A percentile compares a stretch with the other conserved stretches of the same genome.
Conservation (phyloP, 2,113 vertebrate genomes). For the Prunella fulvescens region DNA sequence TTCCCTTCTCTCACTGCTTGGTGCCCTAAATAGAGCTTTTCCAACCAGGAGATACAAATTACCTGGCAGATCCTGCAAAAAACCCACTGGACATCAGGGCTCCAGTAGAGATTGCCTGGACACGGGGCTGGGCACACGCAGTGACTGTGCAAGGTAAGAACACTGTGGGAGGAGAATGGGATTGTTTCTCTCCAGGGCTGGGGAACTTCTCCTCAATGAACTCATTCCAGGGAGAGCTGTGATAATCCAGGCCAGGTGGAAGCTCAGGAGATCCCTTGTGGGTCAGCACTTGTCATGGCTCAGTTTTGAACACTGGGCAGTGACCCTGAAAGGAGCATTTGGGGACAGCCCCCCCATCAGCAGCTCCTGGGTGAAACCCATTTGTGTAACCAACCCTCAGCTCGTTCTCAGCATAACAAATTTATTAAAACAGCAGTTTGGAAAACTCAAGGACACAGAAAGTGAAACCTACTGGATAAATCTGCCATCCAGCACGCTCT, state of each 20-base stretch:
- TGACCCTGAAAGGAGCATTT: neutral
- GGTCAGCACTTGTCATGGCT: accelerated
- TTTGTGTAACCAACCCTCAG: neutral
- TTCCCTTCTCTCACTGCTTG: neutral
- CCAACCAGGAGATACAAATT: neutral
- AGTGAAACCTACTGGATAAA: neutral
- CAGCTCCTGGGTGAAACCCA: neutral
- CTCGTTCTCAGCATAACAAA: neutral
- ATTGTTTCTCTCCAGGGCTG: neutral
- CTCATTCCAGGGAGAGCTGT: accelerated
- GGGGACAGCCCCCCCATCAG: neutral
- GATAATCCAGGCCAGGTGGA: neutral
- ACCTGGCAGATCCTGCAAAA: neutral
- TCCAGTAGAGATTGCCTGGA: neutral
- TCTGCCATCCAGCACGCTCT: neutral
- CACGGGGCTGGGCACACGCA: neutral
- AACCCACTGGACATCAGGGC: neutral
- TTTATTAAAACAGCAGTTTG: neutral
- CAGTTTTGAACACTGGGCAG: accelerated
- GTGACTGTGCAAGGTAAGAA: neutral
- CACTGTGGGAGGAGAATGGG: accelerated
- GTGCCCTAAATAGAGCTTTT: neutral
- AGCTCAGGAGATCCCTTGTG: neutral
- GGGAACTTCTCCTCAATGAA: neutral
- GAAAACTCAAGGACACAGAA: neutral